Conservation (phyloP, 2,888 invertebrate genomes). For the Drosophila villosipedis region DNA sequence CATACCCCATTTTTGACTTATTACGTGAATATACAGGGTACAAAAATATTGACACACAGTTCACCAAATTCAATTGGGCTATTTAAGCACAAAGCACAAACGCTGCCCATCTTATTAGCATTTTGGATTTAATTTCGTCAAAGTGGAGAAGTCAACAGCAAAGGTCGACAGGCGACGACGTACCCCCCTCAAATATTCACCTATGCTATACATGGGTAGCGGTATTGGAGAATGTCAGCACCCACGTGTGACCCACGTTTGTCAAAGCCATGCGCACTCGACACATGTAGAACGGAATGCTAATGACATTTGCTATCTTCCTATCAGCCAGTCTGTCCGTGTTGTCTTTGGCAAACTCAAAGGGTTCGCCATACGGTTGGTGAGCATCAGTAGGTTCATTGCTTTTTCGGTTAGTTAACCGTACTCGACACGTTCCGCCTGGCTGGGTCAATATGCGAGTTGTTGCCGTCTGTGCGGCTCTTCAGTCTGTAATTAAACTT, state of each 20-base stretch:
- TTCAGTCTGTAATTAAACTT: conserved; percentile 70
- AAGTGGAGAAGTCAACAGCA: conserved; percentile 69
- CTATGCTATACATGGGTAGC: not conserved
- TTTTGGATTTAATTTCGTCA: conserved; percentile 76
- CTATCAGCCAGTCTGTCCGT: conserved; percentile 45
- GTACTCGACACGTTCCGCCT: conserved; percentile 72
- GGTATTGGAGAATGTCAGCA: conserved; percentile 5
- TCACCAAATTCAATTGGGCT: conserved; percentile 53
- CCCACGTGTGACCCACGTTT: conserved; percentile 50
- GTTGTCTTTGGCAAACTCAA: conserved; percentile 50
- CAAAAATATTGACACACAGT: conserved; percentile 2
- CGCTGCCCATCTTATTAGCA: conserved; percentile 65
- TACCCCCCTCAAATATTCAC: not conserved
- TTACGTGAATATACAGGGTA: conserved; percentile 1
- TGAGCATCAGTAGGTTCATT: conserved; percentile 37
- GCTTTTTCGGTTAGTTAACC: conserved; percentile 78
- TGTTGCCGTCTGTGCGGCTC: conserved; percentile 41
- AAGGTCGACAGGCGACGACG: conserved; percentile 45
- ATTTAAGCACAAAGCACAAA: conserved; percentile 57
- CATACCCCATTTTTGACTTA: not conserved
- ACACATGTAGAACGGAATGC: conserved; percentile 63
- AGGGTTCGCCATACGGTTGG: conserved; percentile 58
- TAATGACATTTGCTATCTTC: conserved; percentile 69
- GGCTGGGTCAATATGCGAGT: conserved; percentile 69
- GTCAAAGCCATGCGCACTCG: conserved; percentile 36